phyloP scores from a whole-genome alignment of 2,797 vertebrate species.

The Geotrypetes seraphini region DNA sequence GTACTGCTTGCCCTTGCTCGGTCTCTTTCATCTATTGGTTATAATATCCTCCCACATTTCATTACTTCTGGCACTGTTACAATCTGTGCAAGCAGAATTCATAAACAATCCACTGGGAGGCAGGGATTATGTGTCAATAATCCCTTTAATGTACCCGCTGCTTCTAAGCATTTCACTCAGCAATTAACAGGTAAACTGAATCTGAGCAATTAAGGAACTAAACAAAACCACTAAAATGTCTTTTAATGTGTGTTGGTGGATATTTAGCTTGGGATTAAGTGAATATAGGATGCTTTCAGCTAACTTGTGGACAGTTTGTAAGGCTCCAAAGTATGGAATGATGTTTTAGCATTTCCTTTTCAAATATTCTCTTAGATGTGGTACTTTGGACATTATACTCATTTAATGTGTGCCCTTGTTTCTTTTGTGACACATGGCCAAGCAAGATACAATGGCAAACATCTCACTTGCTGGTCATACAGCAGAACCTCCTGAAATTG shows the following conservation, averaged over 20 bases:
- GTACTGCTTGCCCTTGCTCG: too few species aligned
- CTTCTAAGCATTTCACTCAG: slow-evolving; percentile 83
- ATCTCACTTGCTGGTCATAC: too few species aligned
- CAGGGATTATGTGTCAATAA: slow-evolving; percentile 88
- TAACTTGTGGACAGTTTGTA: slow-evolving; percentile 19
- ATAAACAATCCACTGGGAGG: slow-evolving; percentile 72
- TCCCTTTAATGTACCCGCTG: slow-evolving; percentile 81
- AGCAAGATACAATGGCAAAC: too few species aligned
- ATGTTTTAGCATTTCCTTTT: neutral
- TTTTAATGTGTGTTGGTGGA: slow-evolving; percentile 63
- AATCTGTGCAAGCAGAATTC: slow-evolving; percentile 54
- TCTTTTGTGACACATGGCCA: too few species aligned
- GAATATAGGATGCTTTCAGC: slow-evolving; percentile 27
- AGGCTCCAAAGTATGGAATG: slow-evolving; percentile 23
- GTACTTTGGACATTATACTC: too few species aligned
- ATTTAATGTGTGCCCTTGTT: too few species aligned
- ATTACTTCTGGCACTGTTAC: slow-evolving; percentile 46
- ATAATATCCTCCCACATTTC: slow-evolving; percentile 36
- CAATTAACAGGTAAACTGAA: slow-evolving; percentile 80
- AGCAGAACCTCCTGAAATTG: too few species aligned
- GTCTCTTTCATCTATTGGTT: slow-evolving; percentile 20
- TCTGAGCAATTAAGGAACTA: slow-evolving; percentile 79
- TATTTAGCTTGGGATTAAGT: slow-evolving; percentile 57
- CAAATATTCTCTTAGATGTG: too few species aligned
- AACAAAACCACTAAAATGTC: slow-evolving; percentile 67